A percentile compares a stretch with the other conserved stretches of the same genome.
These are phyloP conservation scores for Pseudanteris insignis DNA, from an alignment of 2,888 invertebrate species.

Conservation along the genomic window DNA sequence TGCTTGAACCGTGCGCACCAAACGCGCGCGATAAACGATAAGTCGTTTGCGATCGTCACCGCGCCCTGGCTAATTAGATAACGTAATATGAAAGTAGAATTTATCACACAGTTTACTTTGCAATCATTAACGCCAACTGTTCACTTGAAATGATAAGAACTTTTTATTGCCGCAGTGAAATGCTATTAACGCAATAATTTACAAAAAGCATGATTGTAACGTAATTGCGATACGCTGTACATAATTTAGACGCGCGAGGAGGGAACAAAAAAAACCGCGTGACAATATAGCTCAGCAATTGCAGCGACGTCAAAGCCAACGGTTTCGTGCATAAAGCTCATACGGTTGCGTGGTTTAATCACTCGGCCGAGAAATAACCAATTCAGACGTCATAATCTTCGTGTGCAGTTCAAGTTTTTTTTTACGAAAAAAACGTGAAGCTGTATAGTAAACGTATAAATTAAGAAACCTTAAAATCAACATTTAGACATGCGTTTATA, in stretches of 20 bases:
- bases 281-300: slow-evolving; percentile 16
- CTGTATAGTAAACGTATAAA: too few relatives aligned
- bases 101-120: slow-evolving; percentile 44
- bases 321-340: too few relatives aligned
- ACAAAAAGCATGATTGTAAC: slow-evolving; percentile 35
- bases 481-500: too few relatives aligned
- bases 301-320: too few relatives aligned
- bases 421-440: too few relatives aligned
- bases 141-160: slow-evolving; percentile 38
- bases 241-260: slow-evolving; percentile 19
- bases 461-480: too few relatives aligned
- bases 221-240: slow-evolving; percentile 28
- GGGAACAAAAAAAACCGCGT: slow-evolving; percentile 4
- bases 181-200: slow-evolving; percentile 44
- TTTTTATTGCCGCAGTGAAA: slow-evolving; percentile 37
- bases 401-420: too few relatives aligned
- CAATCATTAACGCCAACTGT: slow-evolving; percentile 45
- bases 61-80: slow-evolving; percentile 43
- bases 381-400: too few relatives aligned
- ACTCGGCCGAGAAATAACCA: too few relatives aligned
- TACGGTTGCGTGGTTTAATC: neutral
- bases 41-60: slow-evolving; percentile 43
- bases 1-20: slow-evolving; percentile 33
- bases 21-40: slow-evolving; percentile 41
- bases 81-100: slow-evolving; percentile 45